Base-by-base conservation (phyloP, 2,113 vertebrate species). In the Nannospalax galili region DNA sequence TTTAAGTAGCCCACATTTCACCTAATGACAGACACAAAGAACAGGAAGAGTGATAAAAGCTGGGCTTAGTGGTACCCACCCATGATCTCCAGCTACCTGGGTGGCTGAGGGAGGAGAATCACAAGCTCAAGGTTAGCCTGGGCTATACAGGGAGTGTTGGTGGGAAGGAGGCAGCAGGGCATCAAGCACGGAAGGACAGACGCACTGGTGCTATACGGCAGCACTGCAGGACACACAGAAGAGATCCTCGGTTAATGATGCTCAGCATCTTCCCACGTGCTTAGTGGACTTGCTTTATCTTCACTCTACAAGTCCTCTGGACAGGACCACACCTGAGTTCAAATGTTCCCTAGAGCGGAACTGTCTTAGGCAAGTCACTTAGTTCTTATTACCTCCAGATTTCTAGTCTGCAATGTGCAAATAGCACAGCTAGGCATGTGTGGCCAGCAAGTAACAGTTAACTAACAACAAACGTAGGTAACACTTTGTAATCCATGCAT, bases 331-430 rank as follows among this genome's bases (percentile, higher is more conserved):
- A 67, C 28, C 77, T 79, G 42, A 85, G 88, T 91, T 92, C 80
- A 92, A 92, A 52, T 75, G 37, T 78, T 37, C 69, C 26, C 92
- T 48, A 95, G 37, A 72, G 28, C 42, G 91, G 52, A 93, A 77
- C 14, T 70, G 56, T 90, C 69, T 35, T 73, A 32, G n/a, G 30
- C 42, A 93, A 92, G 79, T 88, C 75, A 90, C 79, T 74, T 62
- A 92, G 65, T 32, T 94, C 96, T 72, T 67, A 90, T 65, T 62
- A 88, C 32, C 81, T 93, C 87, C 35, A 60, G 12, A 20, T 70
- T 93, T 65, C 88, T 93, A 56, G 64, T 30, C 65, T 81, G 24
- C 42, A 82, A 91, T 52, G 22, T 35, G 11, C 28, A 92, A 45
- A 75, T 79, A 69, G 48, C 77, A 90, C 48, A 92, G 45, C 37